A percentile compares a stretch with the other conserved stretches of the same genome.
Conservation (phyloP, 2,113 vertebrate genomes). For the Actinemys pallida region DNA sequence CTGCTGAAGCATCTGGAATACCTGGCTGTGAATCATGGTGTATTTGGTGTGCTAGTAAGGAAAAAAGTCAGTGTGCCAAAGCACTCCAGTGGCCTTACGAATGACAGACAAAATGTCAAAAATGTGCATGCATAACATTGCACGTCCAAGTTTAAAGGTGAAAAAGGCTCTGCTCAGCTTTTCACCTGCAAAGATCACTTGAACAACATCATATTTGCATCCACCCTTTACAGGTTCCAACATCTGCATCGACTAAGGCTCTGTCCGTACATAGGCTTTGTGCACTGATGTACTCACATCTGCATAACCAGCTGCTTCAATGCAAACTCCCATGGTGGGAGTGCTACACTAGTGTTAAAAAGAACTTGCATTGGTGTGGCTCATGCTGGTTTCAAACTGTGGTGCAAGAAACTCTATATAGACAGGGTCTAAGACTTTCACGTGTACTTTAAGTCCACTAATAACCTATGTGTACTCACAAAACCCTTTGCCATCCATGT, state of each 20-base stretch:
- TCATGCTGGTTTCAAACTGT: not conserved
- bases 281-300: not conserved
- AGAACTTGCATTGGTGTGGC: not conserved
- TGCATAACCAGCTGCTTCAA: not conserved
- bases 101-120: not conserved
- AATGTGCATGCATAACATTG: not conserved
- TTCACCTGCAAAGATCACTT: not conserved
- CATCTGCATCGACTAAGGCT: not conserved
- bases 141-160: not conserved
- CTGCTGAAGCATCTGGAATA: not conserved
- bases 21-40: not conserved
- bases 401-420: not conserved
- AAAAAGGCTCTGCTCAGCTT: fast-evolving
- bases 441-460: not conserved
- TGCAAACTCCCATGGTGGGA: not conserved
- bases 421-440: not conserved
- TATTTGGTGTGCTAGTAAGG: fast-evolving
- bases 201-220: not conserved
- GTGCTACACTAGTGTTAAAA: not conserved
- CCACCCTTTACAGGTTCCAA: not conserved
- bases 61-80: not conserved
- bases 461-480: not conserved
- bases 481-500: not conserved
- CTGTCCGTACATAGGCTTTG: not conserved
- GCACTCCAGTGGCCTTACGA: not conserved